Percentiles rank a stretch among this genome's conserved stretches.
Evolutionary conservation across 1,140 invertebrate genomes (phyloP).

Genomic region (Drosophila albomicans): DNA sequence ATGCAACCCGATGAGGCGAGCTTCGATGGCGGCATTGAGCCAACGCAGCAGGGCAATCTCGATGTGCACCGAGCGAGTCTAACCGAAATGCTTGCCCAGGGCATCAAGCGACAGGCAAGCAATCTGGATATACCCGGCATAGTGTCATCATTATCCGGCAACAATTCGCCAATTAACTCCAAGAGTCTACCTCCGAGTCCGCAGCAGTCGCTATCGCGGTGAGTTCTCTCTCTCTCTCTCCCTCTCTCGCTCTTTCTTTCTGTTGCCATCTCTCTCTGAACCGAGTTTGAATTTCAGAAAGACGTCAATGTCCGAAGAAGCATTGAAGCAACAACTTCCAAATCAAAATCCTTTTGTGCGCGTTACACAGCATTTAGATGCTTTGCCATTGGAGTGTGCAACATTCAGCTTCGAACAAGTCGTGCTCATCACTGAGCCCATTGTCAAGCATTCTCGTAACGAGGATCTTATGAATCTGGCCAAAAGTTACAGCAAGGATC

Average conservation of each 20-base stretch:
- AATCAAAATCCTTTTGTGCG: conserved; percentile 74
- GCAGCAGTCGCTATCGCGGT: conserved; percentile 86
- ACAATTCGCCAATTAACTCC: conserved; percentile 54
- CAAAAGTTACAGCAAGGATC: conserved; percentile 90
- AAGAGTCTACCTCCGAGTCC: conserved; percentile 91
- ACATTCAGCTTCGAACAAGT: conserved; percentile 74
- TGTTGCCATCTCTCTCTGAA: no score
- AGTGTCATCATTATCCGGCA: conserved; percentile 76
- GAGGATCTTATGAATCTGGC: conserved; percentile 91
- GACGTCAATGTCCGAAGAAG: conserved; percentile 70
- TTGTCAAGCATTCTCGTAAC: conserved; percentile 59
- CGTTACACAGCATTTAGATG: conserved; percentile 76
- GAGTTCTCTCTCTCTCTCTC: conserved; percentile 12
- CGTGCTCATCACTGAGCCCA: conserved; percentile 70
- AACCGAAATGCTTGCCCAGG: conserved; percentile 79
- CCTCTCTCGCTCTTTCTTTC: no score
- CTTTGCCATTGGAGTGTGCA: conserved; percentile 60
- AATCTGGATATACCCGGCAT: conserved; percentile 86
- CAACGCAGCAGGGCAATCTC: conserved; percentile 34
- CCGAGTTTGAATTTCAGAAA: conserved; percentile 50
- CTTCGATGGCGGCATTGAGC: not conserved
- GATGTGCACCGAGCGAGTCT: conserved; percentile 79
- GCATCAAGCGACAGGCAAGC: conserved; percentile 86
- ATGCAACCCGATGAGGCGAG: conserved; percentile 33
- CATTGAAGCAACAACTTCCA: conserved; percentile 13